A percentile compares a stretch with the other conserved stretches of the same genome.
These are phyloP conservation scores for Amblyjoppa proteus DNA, from an alignment of 2,888 invertebrate species.

Conservation along the genomic window DNA sequence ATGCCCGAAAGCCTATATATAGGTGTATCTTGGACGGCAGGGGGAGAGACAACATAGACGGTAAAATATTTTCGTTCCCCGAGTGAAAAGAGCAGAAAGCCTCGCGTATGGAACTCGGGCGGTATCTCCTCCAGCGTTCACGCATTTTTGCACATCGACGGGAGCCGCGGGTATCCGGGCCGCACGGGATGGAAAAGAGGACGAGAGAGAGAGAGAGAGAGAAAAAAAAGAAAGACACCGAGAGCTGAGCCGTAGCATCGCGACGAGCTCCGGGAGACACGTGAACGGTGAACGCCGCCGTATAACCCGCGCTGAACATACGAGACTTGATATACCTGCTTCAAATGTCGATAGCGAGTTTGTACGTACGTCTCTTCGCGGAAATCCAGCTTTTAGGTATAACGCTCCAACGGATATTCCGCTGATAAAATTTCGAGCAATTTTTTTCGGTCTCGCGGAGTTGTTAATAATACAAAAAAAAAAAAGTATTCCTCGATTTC, in stretches of 20 bases:
- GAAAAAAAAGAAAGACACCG: neutral
- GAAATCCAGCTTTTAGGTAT: slow-evolving; percentile 14
- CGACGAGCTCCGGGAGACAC: slow-evolving; percentile 2
- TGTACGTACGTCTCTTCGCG: slow-evolving; percentile 39
- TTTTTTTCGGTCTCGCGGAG: neutral
- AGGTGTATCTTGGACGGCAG: slow-evolving; percentile 18
- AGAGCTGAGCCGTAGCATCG: slow-evolving; percentile 1
- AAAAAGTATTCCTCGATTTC: neutral
- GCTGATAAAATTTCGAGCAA: slow-evolving; percentile 25
- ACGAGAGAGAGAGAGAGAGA: neutral
- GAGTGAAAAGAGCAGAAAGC: slow-evolving; percentile 15
- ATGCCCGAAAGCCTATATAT: slow-evolving; percentile 1
- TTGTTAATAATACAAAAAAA: neutral
- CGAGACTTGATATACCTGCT: slow-evolving; percentile 43
- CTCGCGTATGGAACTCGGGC: slow-evolving; percentile 4
- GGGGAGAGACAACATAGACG: slow-evolving; percentile 13
- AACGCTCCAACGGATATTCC: slow-evolving; percentile 27
- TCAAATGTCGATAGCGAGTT: slow-evolving; percentile 57
- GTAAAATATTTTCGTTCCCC: slow-evolving; percentile 21
- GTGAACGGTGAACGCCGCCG: slow-evolving; percentile 26
- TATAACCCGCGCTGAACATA: neutral
- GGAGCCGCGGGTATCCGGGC: slow-evolving; percentile 37
- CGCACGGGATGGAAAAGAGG: neutral
- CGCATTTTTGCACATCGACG: slow-evolving; percentile 53
- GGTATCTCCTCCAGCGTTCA: slow-evolving; percentile 24